Evolutionary conservation across 2,797 vertebrate species (phyloP), one percentile per base, ranked within the genome.

Genomic region (Schizothorax lantsangensis): DNA sequence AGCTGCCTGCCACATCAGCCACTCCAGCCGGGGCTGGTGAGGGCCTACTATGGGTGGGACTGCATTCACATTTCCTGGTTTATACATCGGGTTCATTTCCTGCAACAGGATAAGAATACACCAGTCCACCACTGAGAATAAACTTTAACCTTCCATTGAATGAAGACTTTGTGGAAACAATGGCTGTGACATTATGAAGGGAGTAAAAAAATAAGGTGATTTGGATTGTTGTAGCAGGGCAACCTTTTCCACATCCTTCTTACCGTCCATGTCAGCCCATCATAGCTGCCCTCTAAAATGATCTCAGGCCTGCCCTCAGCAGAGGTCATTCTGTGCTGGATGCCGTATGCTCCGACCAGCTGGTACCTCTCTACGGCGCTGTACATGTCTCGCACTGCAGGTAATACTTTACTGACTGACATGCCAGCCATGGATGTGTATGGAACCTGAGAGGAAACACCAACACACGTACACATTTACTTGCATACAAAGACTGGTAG

Each of bases 1-100:
- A 1, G 96, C 96, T 0, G 96, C 96, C 0, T 96, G 96, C 96
- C 96, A 96, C 95, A 97, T 95, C 93, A 96, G 94, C 95, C 95
- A 95, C 84, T 97, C 96, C 0, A 97, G 93, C 49, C 96, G 95
- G 0, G 97, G 96, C 91, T 97, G 95, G 89, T 97, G 94, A 0
- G 96, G 96, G 3, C 84, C 79, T 7, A 96, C 89, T 0, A 96
- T 0, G 0, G 95, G 87, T 2, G 95, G 96, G 0, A 93, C 77
- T 0, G 1, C 30, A 54, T 93, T 95, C 88, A 94, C 9, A 0
- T 96, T 96, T 2, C 96, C 95, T 0, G 96, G 96, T 78, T 96
- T 97, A 91, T 96, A 96, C 96, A 96, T 96, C 87, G 96, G 96
- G 86, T 96, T 95, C 0, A 97, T 95, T 91, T 97, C 97, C 97